These are phyloP conservation scores for Mycetomoellerius zeteki DNA, from an alignment of 1,140 invertebrate genomes.

Conservation along the genomic window DNA sequence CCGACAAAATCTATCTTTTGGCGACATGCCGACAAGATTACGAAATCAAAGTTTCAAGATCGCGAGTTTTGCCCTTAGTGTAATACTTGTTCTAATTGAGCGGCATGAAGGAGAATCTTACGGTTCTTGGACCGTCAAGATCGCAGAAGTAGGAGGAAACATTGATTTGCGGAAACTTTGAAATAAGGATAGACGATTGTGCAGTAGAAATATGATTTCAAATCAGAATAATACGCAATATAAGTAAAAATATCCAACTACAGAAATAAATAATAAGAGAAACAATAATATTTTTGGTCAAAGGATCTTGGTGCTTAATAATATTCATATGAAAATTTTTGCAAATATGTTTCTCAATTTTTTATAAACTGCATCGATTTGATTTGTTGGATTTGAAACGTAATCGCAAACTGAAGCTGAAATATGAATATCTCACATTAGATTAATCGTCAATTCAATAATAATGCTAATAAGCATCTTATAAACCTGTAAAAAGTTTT, in stretches of 20 bases:
- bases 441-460: too few species aligned
- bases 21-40: slow-evolving; percentile 46
- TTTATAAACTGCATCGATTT: too few species aligned
- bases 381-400: too few species aligned
- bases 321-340: too few species aligned
- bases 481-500: too few species aligned
- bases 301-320: too few species aligned
- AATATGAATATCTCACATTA: too few species aligned
- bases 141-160: slow-evolving; percentile 4
- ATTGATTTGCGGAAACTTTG: slow-evolving; percentile 48
- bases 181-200: neutral
- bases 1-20: slow-evolving; percentile 28
- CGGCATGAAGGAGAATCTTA: slow-evolving; percentile 52
- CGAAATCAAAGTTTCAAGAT: slow-evolving; percentile 75
- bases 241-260: neutral
- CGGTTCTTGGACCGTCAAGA: slow-evolving; percentile 18
- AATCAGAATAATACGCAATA: neutral
- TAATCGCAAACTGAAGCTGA: too few species aligned
- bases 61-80: slow-evolving; percentile 57
- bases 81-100: slow-evolving; percentile 77
- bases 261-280: neutral
- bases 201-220: neutral
- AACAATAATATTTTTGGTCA: too few species aligned
- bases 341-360: too few species aligned
- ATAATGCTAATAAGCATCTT: too few species aligned